Base-by-base conservation (phyloP, 1,140 invertebrate genomes). In the Zaprionus lachaisei region DNA sequence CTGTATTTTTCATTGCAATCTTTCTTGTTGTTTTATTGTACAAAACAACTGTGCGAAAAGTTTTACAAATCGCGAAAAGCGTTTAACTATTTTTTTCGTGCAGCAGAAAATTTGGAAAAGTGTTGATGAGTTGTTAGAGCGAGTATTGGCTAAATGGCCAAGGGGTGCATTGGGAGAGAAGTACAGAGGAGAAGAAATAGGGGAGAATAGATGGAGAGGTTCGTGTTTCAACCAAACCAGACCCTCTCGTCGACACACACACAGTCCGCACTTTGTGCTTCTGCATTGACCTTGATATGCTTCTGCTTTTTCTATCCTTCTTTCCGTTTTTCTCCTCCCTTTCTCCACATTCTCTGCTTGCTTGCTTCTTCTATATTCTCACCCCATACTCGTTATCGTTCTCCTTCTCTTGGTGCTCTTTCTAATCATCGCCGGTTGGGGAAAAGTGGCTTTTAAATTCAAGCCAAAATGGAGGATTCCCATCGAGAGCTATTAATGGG, bases 21-120 rank as follows among this genome's bases (percentile, higher is more conserved):
- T 26, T 15, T 28, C n/a, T 31, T 37, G 22, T 22, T 60, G 3
- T n/a, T 60, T 38, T 37, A 20, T 51, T 31, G 24, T 47, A 15
- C 54, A 37, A 66, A 74, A 70, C 58, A 57, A 74, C 57, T 71
- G 67, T n/a, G 67, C 56, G 4, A 58, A 75, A 79, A 66, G 51
- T 75, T 71, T 56, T 12, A 17, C 31, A 41, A 75, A 75, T 63
- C 67, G 58, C 67, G 41, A 67, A 71, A 64, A 70, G 44, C 67
- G 58, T 64, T 72, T 68, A 72, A 76, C 62, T 63, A 34, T 72
- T 80, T 67, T 51, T n/a, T 24, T 17, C 12, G 9, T 55, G 5
- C 22, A 9, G 12, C 17, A 38, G 9, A 34, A 66, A 60, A 60
- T 66, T 67, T 34, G 24, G 7, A 66, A 55, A 74, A 56, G 44